A percentile compares a stretch with the other conserved stretches of the same genome.
These are phyloP conservation scores for Hapalemur alaotrensis DNA, from an alignment of 2,797 vertebrate species.

Conservation along the genomic window DNA sequence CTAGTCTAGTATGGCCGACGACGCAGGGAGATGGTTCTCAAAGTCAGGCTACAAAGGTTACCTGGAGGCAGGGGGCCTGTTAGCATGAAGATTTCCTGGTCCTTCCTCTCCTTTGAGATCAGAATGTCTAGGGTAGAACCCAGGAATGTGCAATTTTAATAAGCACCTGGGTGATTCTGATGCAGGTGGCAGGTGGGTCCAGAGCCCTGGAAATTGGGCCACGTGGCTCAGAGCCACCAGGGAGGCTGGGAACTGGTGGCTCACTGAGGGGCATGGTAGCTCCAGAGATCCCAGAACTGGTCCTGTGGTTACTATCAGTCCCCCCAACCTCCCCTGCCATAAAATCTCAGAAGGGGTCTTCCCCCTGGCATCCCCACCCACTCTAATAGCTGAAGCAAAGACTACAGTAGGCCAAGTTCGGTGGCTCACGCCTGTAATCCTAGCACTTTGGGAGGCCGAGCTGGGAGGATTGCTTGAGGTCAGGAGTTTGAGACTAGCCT, in stretches of 20 bases:
- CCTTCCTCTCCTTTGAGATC: not conserved
- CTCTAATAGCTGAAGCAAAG: not conserved
- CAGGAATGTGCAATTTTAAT: not conserved
- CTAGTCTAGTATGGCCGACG: not conserved
- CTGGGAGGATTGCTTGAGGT: no score
- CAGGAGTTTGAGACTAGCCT: no score
- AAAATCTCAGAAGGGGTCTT: not conserved
- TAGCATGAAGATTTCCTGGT: not conserved
- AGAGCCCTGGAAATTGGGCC: not conserved
- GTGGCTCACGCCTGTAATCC: no score
- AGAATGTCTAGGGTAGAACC: not conserved
- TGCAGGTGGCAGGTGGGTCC: not conserved
- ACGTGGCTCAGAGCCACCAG: not conserved
- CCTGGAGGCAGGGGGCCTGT: not conserved
- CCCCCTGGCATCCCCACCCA: not conserved
- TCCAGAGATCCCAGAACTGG: not conserved
- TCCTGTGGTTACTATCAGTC: not conserved
- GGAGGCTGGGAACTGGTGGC: not conserved
- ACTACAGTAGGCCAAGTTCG: no score
- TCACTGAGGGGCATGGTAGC: not conserved
- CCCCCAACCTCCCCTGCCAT: not conserved
- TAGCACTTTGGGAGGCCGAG: no score
- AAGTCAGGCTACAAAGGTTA: not conserved
- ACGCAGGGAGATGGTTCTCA: not conserved
- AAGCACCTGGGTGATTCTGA: not conserved